Evolutionary conservation across 2,113 vertebrate genomes (phyloP), one percentile per base, ranked within the genome.

Genomic region (Perognathus longimembris): DNA sequence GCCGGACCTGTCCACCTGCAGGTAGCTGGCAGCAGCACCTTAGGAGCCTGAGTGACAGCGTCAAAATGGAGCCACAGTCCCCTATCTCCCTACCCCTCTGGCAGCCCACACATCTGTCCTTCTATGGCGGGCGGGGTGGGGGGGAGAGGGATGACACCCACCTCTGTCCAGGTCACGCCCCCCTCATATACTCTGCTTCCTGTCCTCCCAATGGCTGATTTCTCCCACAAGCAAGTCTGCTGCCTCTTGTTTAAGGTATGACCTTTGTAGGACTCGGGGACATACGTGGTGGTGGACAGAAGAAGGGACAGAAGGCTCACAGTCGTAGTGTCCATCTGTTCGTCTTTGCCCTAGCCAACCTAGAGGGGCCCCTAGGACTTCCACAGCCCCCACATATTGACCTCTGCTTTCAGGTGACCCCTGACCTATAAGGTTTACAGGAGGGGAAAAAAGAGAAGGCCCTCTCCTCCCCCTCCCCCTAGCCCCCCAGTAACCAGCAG

Each of bases 361-460:
- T 5, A 3, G 80, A 61, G 81, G 32, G 6, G 0, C 15, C 24
- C 45, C 64, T 2, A 4, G 42, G 6, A 4, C 67, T 28, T 59
- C 21, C 4, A 0, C 1, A 42, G 3, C 67, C 24, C 59, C 21
- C 4, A 0, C 1, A 42, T 14, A 20, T 24, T 18, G 0, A 40
- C 8, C 1, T 45, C 20, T 30, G n/a, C 17, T 36, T 34, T 34
- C n/a, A 22, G 67, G n/a, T 32, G 15, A 14, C 15, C 78, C 7
- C 32, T 38, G 10, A 7, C 50, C 8, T 17, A 0, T 2, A 24
- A 20, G 57, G n/a, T 61, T 64, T 30, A 24, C 5, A 78, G 57
- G n/a, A 84, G 30, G 74, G 42, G 85, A 76, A 32, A 26, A 7
- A 32, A 64, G 87, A 34, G 34, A 81, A 86, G 70, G 73, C n/a